Conservation (phyloP, 92 coral and sea anemone species). For the Desmophyllum pertusum region DNA sequence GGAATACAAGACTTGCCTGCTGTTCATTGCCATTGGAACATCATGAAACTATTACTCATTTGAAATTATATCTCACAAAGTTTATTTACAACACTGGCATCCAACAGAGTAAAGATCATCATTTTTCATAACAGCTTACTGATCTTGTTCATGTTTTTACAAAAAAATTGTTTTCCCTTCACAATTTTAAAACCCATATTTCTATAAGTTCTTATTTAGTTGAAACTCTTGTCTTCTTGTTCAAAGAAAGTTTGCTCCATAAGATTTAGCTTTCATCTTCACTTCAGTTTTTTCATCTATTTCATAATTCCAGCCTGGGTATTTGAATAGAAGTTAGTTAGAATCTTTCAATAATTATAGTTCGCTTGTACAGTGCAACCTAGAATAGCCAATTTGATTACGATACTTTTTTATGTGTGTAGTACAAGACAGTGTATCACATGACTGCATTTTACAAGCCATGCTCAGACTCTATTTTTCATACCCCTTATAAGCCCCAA, state of each 20-base stretch:
- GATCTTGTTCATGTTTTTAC: background rate
- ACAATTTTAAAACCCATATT: background rate
- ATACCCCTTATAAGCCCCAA: too few relatives aligned
- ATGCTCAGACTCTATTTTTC: too few relatives aligned
- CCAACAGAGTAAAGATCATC: background rate
- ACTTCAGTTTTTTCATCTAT: slow-evolving; percentile 83
- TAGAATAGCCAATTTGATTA: background rate
- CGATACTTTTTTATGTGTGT: too few relatives aligned
- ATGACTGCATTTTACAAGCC: too few relatives aligned
- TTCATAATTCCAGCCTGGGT: slow-evolving; percentile 93
- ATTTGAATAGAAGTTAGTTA: background rate
- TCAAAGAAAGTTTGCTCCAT: slow-evolving; percentile 99
- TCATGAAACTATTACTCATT: background rate
- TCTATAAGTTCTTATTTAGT: slow-evolving; percentile 65
- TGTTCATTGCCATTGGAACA: too few relatives aligned
- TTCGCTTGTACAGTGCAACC: background rate
- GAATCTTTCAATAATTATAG: background rate
- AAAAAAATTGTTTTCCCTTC: background rate
- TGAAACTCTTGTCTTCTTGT: slow-evolving; percentile 96
- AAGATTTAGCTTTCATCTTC: slow-evolving; percentile 70
- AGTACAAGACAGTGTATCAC: too few relatives aligned
- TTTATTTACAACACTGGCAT: slow-evolving; percentile 29
- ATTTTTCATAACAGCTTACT: background rate
- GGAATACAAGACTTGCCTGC: too few relatives aligned
- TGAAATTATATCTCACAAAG: background rate